Percentiles rank a stretch among this genome's conserved stretches.
Conservation (phyloP, 2,888 invertebrate genomes). For the Tribolium freemani region DNA sequence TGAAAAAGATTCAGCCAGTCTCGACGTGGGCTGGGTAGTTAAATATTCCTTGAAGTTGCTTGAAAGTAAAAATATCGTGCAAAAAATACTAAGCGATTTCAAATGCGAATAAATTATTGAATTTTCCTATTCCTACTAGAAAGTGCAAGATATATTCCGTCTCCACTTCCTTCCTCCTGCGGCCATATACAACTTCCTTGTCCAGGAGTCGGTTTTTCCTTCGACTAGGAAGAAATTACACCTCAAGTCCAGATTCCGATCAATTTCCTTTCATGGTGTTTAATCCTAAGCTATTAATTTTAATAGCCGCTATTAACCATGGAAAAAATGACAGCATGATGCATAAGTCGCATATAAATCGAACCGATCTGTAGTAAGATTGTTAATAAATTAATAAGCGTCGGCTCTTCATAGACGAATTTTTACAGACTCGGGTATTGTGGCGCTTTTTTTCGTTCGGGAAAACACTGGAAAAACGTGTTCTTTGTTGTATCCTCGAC, state of each 20-base stretch:
- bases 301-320: constrained; percentile 4
- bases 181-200: background rate
- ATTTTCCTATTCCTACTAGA: background rate
- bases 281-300: constrained; percentile 22
- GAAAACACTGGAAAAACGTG: constrained; percentile 30
- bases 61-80: no score
- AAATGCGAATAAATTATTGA: constrained; percentile 1
- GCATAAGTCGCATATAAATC: constrained; percentile 14
- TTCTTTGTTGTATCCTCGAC: constrained; percentile 21
- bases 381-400: constrained; percentile 24
- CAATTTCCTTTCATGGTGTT: constrained; percentile 11
- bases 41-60: no score
- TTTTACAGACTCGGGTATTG: constrained; percentile 12
- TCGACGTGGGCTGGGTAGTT: no score
- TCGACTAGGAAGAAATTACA: background rate
- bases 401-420: background rate
- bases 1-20: no score
- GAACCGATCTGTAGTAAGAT: constrained; percentile 12
- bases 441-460: background rate
- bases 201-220: background rate
- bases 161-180: background rate
- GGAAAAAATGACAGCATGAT: constrained; percentile 4
- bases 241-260: background rate
- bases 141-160: background rate
- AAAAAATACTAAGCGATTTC: no score